phyloP scores from a whole-genome alignment of 1,140 invertebrate species.

The Lepidostoma basale region DNA sequence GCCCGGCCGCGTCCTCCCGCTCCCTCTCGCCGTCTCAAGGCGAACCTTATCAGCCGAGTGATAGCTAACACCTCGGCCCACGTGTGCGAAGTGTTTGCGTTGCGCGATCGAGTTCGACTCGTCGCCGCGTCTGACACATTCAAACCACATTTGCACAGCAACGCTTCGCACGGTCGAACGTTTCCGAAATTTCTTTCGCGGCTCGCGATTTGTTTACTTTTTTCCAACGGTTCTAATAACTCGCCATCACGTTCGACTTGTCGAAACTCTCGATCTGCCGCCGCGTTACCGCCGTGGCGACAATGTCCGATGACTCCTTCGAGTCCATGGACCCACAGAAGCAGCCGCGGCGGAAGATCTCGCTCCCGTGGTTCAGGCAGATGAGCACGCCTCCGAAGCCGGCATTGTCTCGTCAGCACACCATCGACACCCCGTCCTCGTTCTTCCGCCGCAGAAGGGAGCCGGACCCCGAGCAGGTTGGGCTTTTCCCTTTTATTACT shows the following conservation, averaged over 20 bases:
- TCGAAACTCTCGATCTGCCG: slow-evolving; percentile 34
- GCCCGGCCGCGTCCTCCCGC: slow-evolving; percentile 5
- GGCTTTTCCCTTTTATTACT: background rate
- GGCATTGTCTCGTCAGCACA: slow-evolving; percentile 79
- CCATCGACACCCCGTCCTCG: slow-evolving; percentile 86
- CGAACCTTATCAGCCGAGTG: slow-evolving; percentile 13
- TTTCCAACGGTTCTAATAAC: background rate
- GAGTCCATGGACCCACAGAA: slow-evolving; percentile 61
- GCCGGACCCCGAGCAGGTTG: slow-evolving; percentile 4
- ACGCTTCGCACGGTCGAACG: background rate
- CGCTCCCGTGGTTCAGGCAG: slow-evolving; percentile 83
- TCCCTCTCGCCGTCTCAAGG: background rate
- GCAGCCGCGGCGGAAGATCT: slow-evolving; percentile 77
- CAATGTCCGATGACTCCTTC: slow-evolving; percentile 61
- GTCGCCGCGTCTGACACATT: background rate
- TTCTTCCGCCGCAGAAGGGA: slow-evolving; percentile 54
- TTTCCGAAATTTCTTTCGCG: too few species aligned
- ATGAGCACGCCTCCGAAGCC: slow-evolving; percentile 73
- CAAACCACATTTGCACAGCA: background rate
- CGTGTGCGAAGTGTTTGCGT: slow-evolving; percentile 39
- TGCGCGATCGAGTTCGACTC: slow-evolving; percentile 30
- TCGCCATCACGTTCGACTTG: slow-evolving; percentile 27
- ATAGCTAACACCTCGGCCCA: slow-evolving; percentile 31
- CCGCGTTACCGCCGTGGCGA: slow-evolving; percentile 51
- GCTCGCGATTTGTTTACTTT: background rate